These are phyloP conservation scores for Streptopelia turtur DNA, from an alignment of 2,797 vertebrate genomes.

Conservation along the genomic window DNA sequence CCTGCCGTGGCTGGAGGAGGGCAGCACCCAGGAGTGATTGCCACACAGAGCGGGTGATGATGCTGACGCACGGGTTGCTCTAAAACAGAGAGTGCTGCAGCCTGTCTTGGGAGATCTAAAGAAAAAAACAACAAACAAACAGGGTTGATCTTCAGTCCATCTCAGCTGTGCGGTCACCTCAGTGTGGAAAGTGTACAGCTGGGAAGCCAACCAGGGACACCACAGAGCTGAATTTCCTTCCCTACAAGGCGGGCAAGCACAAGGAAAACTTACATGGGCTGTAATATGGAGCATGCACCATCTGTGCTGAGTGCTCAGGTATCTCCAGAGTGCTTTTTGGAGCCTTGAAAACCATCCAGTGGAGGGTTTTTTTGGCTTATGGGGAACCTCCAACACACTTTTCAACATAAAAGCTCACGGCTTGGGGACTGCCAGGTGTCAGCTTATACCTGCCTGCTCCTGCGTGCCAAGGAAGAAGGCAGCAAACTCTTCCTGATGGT, in stretches of 20 bases:
- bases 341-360: not conserved
- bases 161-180: not conserved
- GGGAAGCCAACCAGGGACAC: not conserved
- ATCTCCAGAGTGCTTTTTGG: not conserved
- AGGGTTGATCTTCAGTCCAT: not conserved
- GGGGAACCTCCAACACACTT: not conserved
- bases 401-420: rapidly evolving
- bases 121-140: not conserved
- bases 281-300: not conserved
- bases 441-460: not conserved
- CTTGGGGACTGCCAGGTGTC: not conserved
- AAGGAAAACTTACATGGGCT: not conserved
- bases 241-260: rapidly evolving
- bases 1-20: not conserved
- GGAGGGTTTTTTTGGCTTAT: not conserved
- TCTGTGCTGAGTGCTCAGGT: not conserved
- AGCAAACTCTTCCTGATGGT: not conserved
- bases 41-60: rapidly evolving
- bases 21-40: not conserved
- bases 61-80: not conserved
- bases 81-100: rapidly evolving
- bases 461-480: not conserved
- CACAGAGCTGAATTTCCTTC: not conserved
- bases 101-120: not conserved
- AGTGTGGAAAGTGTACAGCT: not conserved